These are phyloP conservation scores for Amblyraja radiata DNA, from an alignment of 2,797 vertebrate species.

Conservation along the genomic window DNA sequence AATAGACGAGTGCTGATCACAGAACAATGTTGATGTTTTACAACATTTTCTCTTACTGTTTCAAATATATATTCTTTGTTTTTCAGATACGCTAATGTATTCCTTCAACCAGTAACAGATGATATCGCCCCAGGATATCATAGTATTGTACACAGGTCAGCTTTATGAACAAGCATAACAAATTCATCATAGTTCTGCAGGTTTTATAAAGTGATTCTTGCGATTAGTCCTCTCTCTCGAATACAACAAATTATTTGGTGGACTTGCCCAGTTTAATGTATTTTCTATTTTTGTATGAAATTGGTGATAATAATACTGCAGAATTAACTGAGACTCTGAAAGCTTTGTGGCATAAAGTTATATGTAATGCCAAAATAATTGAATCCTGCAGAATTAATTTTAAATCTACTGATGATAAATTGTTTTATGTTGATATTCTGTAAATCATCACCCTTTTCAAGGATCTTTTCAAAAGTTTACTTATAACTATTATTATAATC, in stretches of 20 bases:
- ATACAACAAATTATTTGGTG: not conserved
- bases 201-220: not conserved
- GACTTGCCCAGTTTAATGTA: not conserved
- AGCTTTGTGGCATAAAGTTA: not conserved
- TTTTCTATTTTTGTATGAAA: not conserved
- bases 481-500: not conserved
- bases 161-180: constrained; percentile 8
- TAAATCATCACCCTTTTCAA: not conserved
- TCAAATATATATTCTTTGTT: not conserved
- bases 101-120: constrained; percentile 92
- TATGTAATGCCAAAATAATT: not conserved
- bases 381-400: not conserved
- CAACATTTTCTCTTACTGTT: not conserved
- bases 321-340: not conserved
- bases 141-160: constrained; percentile 92
- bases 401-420: not conserved
- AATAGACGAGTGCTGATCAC: not conserved
- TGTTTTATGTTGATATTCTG: not conserved
- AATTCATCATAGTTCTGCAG: not conserved
- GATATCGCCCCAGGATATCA: constrained; percentile 96
- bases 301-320: not conserved
- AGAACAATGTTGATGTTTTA: not conserved
- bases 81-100: constrained; percentile 89
- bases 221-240: not conserved
- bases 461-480: not conserved